These are phyloP conservation scores for Xiphophorus couchianus DNA, from an alignment of 2,113 vertebrate genomes.

Conservation along the genomic window DNA sequence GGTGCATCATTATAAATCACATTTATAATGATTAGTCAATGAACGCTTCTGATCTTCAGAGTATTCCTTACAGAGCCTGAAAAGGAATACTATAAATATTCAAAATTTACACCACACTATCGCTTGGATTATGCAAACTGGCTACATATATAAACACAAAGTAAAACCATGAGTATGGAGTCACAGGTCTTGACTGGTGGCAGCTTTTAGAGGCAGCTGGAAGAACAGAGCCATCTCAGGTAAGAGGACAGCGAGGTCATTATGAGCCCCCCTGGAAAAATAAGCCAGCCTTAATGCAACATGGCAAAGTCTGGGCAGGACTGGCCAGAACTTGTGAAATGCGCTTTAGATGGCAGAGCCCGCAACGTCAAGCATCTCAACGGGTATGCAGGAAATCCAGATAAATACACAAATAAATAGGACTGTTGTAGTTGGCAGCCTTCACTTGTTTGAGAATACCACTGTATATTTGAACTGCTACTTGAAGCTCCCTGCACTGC, in stretches of 20 bases:
- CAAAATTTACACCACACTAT: neutral
- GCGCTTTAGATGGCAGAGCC: conserved; percentile 66
- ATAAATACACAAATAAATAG: conserved; percentile 82
- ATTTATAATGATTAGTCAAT: neutral
- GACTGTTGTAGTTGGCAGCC: conserved; percentile 79
- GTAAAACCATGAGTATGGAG: conserved; percentile 14
- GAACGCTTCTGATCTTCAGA: neutral
- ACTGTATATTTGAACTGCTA: conserved; percentile 79
- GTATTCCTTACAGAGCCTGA: neutral
- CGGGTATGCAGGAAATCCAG: conserved; percentile 80
- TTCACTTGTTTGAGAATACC: conserved; percentile 79
- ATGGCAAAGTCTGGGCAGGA: conserved; percentile 33
- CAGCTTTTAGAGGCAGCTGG: conserved; percentile 18
- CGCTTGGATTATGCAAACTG: neutral
- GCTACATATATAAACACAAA: conserved; percentile 3
- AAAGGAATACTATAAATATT: neutral
- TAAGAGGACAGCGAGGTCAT: conserved; percentile 73
- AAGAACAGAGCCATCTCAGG: conserved; percentile 65
- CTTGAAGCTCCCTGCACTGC: conserved; percentile 65
- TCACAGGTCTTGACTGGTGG: neutral
- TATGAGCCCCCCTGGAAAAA: conserved; percentile 70
- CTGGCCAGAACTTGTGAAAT: conserved; percentile 60
- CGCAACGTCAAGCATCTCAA: conserved; percentile 65
- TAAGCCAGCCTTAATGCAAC: conserved; percentile 67
- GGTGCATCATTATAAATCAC: neutral